Evolutionary conservation across 2,113 vertebrate species (phyloP).

Genomic region (Salvelinus sp.): DNA sequence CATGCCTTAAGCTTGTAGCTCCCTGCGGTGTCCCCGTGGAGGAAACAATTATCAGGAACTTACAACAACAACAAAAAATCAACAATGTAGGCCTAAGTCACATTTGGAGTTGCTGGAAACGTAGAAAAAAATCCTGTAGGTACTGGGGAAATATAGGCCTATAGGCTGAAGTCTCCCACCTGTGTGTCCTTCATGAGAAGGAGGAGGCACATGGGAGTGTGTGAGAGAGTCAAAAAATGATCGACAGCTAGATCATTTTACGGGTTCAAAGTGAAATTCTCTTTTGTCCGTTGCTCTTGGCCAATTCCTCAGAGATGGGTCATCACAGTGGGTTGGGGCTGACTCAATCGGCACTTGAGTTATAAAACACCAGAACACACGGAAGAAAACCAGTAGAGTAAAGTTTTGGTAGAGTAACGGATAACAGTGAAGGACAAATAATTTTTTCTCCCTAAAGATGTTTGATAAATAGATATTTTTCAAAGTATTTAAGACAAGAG

Average conservation of each 20-base stretch:
- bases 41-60: too few relatives aligned
- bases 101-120: too few relatives aligned
- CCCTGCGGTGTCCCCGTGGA: too few relatives aligned
- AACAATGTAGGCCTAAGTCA: too few relatives aligned
- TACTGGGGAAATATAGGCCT: background rate
- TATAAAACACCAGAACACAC: slow-evolving; percentile 54
- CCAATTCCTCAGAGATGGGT: slow-evolving; percentile 69
- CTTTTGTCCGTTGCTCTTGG: slow-evolving; percentile 43
- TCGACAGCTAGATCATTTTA: background rate
- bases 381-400: slow-evolving; percentile 18
- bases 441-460: background rate
- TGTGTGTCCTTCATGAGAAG: background rate
- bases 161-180: slow-evolving; percentile 21
- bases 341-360: slow-evolving; percentile 56
- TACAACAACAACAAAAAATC: too few relatives aligned
- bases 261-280: slow-evolving; percentile 29
- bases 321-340: slow-evolving; percentile 53
- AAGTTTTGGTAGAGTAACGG: background rate
- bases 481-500: slow-evolving; percentile 15
- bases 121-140: slow-evolving; percentile 17
- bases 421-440: background rate
- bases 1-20: background rate
- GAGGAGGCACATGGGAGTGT: background rate
- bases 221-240: background rate
- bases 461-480: background rate